Conservation (phyloP, 2,113 vertebrate genomes). For the Platysteira castanea region DNA sequence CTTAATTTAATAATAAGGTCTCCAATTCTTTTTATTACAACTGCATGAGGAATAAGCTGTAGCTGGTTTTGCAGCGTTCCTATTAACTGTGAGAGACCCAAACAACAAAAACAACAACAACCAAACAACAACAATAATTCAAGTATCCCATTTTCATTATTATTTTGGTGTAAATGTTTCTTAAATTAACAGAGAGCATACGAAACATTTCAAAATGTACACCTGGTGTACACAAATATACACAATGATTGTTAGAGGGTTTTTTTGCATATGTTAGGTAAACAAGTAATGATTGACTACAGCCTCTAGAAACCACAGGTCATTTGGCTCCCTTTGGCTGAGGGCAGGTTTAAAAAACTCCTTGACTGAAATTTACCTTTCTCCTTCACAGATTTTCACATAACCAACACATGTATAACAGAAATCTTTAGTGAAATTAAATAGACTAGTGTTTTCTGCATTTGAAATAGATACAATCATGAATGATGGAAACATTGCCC, state of each 20-base stretch:
- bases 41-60: neutral
- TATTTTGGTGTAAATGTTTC: neutral
- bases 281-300: neutral
- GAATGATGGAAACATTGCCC: neutral
- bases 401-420: neutral
- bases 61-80: neutral
- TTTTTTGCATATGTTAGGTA: neutral
- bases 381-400: neutral
- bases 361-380: neutral
- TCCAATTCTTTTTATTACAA: neutral
- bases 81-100: neutral
- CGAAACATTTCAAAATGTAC: neutral
- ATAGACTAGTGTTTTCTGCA: neutral
- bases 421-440: neutral
- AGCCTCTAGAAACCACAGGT: neutral
- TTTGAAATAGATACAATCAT: neutral
- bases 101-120: neutral
- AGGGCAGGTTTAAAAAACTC: neutral
- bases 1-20: neutral
- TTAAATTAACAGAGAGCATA: neutral
- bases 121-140: neutral
- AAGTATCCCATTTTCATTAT: neutral
- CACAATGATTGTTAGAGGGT: accelerated
- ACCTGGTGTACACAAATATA: neutral
- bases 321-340: neutral